A percentile compares a stretch with the other conserved stretches of the same genome.
Evolutionary conservation across 2,888 invertebrate genomes (phyloP).

Genomic region (Clunio marinus): DNA sequence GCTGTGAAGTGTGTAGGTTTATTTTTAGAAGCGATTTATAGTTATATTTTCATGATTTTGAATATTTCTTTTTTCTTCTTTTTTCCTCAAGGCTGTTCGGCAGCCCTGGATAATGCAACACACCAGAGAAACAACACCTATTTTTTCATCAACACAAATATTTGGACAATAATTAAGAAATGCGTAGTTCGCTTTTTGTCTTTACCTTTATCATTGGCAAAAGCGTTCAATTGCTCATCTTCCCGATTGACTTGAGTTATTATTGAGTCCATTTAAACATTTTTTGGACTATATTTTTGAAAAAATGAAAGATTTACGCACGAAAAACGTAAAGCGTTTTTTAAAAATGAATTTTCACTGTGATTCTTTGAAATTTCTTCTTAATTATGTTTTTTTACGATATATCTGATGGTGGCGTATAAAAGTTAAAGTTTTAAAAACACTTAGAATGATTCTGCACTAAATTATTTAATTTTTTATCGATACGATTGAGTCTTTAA

Average conservation of each 20-base stretch:
- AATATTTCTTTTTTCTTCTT: not conserved
- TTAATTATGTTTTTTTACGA: not conserved
- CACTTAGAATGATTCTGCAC: not conserved
- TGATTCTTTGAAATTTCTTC: not conserved
- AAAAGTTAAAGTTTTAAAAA: not conserved
- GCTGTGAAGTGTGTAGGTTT: slow-evolving; percentile 20
- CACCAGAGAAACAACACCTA: slow-evolving; percentile 1
- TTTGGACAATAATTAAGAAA: not conserved
- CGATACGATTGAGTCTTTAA: not conserved
- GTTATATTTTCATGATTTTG: not conserved
- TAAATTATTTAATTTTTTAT: not conserved
- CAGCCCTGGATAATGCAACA: slow-evolving; percentile 19
- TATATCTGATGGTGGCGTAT: not conserved
- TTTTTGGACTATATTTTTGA: slow-evolving; percentile 49
- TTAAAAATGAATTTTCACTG: not conserved
- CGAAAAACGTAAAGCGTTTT: not conserved
- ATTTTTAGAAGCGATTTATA: slow-evolving; percentile 24
- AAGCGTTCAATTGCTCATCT: slow-evolving; percentile 92
- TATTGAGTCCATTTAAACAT: slow-evolving; percentile 93
- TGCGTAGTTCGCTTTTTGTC: slow-evolving; percentile 43
- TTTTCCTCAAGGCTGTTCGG: slow-evolving; percentile 2
- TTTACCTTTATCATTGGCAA: slow-evolving; percentile 86
- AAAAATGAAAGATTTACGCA: slow-evolving; percentile 25
- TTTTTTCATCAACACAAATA: slow-evolving; percentile 19
- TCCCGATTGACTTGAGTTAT: slow-evolving; percentile 97